Evolutionary conservation across 2,888 invertebrate genomes (phyloP).

Genomic region (Germaria angustata): DNA sequence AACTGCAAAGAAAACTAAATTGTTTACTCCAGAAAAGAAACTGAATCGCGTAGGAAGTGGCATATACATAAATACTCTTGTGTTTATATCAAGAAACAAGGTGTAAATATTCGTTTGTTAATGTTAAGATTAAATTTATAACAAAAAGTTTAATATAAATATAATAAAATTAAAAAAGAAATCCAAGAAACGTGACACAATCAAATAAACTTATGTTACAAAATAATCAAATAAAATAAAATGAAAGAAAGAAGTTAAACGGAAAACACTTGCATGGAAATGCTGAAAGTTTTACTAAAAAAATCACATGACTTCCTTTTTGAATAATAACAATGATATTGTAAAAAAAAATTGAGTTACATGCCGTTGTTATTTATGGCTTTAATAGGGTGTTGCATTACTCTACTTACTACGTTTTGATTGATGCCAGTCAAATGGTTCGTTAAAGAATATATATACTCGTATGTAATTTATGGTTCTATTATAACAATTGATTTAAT

Average conservation of each 20-base stretch:
- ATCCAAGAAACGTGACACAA: constrained; percentile 60
- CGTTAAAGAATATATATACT: no score
- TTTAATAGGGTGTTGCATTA: no score
- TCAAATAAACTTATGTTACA: constrained; percentile 42
- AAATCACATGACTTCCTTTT: no score
- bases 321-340: no score
- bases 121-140: constrained; percentile 63
- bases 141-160: constrained; percentile 59
- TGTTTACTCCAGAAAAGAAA: constrained; percentile 50
- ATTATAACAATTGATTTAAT: no score
- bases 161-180: constrained; percentile 51
- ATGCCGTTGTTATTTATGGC: no score
- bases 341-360: no score
- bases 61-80: not conserved
- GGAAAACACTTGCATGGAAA: not conserved
- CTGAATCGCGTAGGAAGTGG: constrained; percentile 31
- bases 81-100: not conserved
- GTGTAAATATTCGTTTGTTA: constrained; percentile 63
- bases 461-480: no score
- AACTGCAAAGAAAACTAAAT: constrained; percentile 18
- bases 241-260: no score
- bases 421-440: no score
- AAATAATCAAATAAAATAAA: no score
- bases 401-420: no score
- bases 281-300: not conserved